A percentile compares a stretch with the other conserved stretches of the same genome.
These are phyloP conservation scores for Diachrysia chrysitis DNA, from an alignment of 2,888 invertebrate species.

Conservation along the genomic window DNA sequence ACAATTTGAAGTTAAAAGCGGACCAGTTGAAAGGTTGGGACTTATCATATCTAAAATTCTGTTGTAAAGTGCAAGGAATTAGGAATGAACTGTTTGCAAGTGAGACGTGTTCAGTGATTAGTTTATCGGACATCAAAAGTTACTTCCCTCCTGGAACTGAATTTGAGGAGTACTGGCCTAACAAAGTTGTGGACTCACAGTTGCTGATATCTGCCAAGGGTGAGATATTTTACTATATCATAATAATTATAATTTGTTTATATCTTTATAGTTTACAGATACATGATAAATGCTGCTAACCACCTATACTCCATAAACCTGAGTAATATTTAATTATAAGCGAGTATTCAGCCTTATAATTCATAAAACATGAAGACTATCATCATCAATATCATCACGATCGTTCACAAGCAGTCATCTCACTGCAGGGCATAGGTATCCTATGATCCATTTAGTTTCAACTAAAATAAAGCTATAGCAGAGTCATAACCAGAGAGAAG, in stretches of 20 bases:
- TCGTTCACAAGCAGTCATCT: too few relatives aligned
- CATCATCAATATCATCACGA: too few relatives aligned
- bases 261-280: neutral
- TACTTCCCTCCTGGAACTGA: constrained; percentile 96
- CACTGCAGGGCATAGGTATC: too few relatives aligned
- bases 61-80: constrained; percentile 98
- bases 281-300: neutral
- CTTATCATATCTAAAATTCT: constrained; percentile 97
- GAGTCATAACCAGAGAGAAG: too few relatives aligned
- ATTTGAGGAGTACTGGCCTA: constrained; percentile 98
- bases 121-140: constrained; percentile 96
- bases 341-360: too few relatives aligned
- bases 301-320: too few relatives aligned
- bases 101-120: constrained; percentile 97
- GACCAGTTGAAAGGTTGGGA: constrained; percentile 97
- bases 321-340: too few relatives aligned
- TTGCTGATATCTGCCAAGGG: constrained; percentile 92
- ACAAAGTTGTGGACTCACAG: constrained; percentile 95
- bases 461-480: too few relatives aligned
- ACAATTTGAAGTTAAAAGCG: constrained; percentile 95
- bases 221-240: constrained; percentile 60
- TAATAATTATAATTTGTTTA: neutral
- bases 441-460: too few relatives aligned
- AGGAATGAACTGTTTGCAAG: constrained; percentile 97
- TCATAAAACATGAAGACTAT: too few relatives aligned